phyloP scores from a whole-genome alignment of 2,113 vertebrate species.

The Callipepla squamata region DNA sequence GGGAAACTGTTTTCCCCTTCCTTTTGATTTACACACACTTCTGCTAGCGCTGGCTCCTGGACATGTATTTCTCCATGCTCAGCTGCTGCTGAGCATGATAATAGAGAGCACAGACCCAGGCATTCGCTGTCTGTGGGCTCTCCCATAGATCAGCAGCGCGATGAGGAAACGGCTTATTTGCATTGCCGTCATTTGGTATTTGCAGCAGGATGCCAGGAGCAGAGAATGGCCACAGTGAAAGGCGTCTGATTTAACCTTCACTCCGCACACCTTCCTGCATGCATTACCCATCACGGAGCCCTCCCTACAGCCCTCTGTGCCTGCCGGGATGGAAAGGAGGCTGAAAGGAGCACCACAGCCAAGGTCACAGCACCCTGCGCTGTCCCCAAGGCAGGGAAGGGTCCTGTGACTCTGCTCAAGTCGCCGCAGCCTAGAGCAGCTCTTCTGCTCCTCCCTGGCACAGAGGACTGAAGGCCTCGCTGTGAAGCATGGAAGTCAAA shows the following conservation, averaged over 20 bases:
- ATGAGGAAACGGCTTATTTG: background rate
- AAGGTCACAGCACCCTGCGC: background rate
- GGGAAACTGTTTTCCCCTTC: background rate
- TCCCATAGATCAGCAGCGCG: background rate
- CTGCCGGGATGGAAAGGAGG: background rate
- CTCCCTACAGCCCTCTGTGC: background rate
- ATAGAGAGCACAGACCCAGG: background rate
- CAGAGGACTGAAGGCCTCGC: background rate
- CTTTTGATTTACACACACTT: background rate
- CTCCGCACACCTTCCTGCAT: background rate
- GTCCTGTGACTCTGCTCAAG: background rate
- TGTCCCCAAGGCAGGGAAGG: background rate
- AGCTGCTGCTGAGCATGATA: background rate
- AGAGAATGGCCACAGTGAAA: accelerated
- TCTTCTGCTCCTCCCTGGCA: background rate
- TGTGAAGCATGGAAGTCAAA: background rate
- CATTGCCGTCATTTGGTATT: background rate
- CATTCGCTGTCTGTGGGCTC: background rate
- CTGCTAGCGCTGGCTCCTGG: background rate
- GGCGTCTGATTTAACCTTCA: background rate
- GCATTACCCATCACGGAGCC: background rate
- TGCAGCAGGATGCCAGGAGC: background rate
- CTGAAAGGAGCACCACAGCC: accelerated
- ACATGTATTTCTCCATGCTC: background rate
- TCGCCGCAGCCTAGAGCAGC: accelerated